Percentiles rank a stretch among this genome's conserved stretches.
These are phyloP conservation scores for Osmerus eperlanus DNA, from an alignment of 2,113 vertebrate genomes.

Conservation along the genomic window DNA sequence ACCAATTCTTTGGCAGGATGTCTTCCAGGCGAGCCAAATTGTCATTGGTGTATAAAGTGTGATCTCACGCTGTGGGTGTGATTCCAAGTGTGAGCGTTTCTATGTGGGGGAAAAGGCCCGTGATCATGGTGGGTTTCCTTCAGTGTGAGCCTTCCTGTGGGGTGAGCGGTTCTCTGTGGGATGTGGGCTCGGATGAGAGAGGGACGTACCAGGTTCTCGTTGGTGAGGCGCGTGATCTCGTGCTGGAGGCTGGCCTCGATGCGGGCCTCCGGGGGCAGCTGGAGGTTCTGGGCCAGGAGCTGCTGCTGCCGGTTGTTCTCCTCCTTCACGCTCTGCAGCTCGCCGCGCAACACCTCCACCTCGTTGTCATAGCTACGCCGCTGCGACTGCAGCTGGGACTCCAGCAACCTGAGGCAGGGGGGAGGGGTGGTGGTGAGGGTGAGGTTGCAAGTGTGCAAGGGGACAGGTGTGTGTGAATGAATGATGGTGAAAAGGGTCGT, in stretches of 20 bases:
- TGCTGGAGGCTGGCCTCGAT: constrained; percentile 98
- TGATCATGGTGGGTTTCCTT: no score
- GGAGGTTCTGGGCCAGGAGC: constrained; percentile 93
- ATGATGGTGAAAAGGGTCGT: constrained; percentile 29
- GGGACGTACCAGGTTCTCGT: constrained; percentile 89
- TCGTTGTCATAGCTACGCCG: constrained; percentile 87
- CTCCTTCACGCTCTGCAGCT: constrained; percentile 93
- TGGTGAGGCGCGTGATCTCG: constrained; percentile 96
- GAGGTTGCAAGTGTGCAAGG: background rate
- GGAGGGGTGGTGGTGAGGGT: background rate
- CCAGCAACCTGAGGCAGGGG: constrained; percentile 79
- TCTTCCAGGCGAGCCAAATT: no score
- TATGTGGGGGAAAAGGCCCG: no score
- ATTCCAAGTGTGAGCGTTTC: no score
- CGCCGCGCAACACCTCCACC: constrained; percentile 83
- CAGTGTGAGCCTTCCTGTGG: background rate
- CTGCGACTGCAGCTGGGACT: constrained; percentile 92
- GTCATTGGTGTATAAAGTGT: no score
- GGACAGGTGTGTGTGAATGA: background rate
- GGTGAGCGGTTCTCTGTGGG: background rate
- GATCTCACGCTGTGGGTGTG: no score
- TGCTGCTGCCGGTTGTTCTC: constrained; percentile 98
- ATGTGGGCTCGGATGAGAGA: background rate
- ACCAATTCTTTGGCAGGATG: no score
- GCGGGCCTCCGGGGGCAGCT: constrained; percentile 93